These are phyloP conservation scores for Ormyrus thymus DNA, from an alignment of 2,888 invertebrate species.

Conservation along the genomic window DNA sequence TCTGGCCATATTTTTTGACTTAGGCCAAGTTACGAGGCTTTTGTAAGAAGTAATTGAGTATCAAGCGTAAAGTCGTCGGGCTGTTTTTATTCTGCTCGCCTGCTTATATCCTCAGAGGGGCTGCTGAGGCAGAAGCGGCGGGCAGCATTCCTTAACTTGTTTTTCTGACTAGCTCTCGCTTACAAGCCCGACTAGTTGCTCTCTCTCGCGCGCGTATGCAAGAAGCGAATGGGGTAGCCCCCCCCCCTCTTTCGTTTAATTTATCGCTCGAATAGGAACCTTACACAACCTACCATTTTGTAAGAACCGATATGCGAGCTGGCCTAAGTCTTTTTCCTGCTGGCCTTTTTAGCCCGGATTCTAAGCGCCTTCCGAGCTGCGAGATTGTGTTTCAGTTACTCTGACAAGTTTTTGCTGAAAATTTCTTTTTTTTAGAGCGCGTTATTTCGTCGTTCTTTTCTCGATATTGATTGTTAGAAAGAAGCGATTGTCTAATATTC, in stretches of 20 bases:
- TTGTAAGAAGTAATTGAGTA: slow-evolving; percentile 25
- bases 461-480: too few relatives aligned
- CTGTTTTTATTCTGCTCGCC: slow-evolving; percentile 33
- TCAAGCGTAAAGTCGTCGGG: slow-evolving; percentile 25
- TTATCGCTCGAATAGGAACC: slow-evolving; percentile 61
- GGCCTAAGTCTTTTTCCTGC: slow-evolving; percentile 5
- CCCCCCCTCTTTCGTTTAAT: slow-evolving; percentile 54
- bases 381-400: too few relatives aligned
- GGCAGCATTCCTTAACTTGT: slow-evolving; percentile 55
- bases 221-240: slow-evolving; percentile 58
- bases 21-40: neutral
- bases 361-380: neutral
- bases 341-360: slow-evolving; percentile 15
- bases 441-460: too few relatives aligned
- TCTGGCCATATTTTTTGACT: neutral
- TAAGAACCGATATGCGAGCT: slow-evolving; percentile 52
- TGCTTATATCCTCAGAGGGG: slow-evolving; percentile 11
- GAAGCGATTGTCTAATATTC: too few relatives aligned
- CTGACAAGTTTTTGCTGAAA: too few relatives aligned
- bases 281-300: slow-evolving; percentile 62
- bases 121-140: neutral
- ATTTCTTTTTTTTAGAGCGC: too few relatives aligned
- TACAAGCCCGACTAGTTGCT: neutral
- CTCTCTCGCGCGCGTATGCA: slow-evolving; percentile 58
- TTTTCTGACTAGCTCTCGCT: slow-evolving; percentile 47